Evolutionary conservation across 1,140 invertebrate genomes (phyloP).

Genomic region (Lamellibrachia luymesi): DNA sequence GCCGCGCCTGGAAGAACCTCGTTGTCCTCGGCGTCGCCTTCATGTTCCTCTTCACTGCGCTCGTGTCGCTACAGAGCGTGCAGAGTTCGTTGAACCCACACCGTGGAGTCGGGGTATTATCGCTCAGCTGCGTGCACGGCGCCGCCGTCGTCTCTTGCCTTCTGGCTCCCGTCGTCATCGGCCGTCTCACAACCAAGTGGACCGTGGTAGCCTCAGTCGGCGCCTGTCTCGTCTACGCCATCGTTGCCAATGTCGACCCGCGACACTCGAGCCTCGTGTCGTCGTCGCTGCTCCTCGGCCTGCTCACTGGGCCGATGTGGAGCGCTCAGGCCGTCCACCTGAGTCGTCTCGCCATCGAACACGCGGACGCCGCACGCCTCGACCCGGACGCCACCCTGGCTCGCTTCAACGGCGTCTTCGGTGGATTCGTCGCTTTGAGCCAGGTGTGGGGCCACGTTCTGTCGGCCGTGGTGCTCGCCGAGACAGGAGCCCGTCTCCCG

Average conservation of each 20-base stretch:
- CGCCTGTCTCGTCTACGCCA: constrained; percentile 49
- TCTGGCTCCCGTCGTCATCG: constrained; percentile 50
- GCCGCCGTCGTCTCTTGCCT: constrained; percentile 51
- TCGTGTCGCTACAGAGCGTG: constrained; percentile 50
- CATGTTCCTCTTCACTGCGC: constrained; percentile 52
- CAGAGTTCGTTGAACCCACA: constrained; percentile 51
- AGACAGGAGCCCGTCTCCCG: constrained; percentile 29
- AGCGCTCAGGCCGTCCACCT: constrained; percentile 51
- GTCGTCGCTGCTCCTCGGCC: constrained; percentile 42
- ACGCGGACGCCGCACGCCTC: constrained; percentile 40
- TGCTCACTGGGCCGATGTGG: constrained; percentile 49
- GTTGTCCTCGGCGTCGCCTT: constrained; percentile 50
- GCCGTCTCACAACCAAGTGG: constrained; percentile 49
- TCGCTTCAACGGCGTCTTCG: constrained; percentile 53
- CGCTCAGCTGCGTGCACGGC: constrained; percentile 49
- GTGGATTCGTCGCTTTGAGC: constrained; percentile 45
- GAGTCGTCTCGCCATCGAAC: constrained; percentile 46
- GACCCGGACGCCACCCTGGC: constrained; percentile 41
- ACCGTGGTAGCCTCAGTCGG: constrained; percentile 39
- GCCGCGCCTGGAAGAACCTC: constrained; percentile 46
- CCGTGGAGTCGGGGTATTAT: constrained; percentile 47
- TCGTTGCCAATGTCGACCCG: constrained; percentile 50
- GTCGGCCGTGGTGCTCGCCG: constrained; percentile 41
- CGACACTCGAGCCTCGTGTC: constrained; percentile 45
- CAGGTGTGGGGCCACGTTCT: constrained; percentile 54